These are phyloP conservation scores for Vidua macroura DNA, from an alignment of 2,113 vertebrate genomes.

Conservation along the genomic window DNA sequence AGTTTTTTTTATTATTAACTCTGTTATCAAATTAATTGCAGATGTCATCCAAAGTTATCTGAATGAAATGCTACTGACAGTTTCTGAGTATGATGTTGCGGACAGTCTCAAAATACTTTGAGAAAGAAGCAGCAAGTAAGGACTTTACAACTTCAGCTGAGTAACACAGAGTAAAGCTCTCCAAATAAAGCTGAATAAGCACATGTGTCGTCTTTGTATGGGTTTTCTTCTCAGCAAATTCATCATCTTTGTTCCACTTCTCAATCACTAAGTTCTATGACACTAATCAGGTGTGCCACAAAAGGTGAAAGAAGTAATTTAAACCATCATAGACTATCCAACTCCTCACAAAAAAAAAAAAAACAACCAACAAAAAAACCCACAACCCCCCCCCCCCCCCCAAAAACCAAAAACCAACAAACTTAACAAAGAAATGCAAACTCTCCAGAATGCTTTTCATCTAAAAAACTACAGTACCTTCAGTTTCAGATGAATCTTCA, in stretches of 20 bases:
- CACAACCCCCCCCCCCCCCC: no score
- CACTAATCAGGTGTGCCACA: not conserved
- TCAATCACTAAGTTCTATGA: not conserved
- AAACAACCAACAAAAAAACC: no score
- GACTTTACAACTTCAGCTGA: not conserved
- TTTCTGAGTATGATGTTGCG: not conserved
- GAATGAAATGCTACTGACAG: not conserved
- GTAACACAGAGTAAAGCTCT: not conserved
- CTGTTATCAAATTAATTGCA: not conserved
- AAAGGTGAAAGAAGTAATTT: not conserved
- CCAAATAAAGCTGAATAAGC: not conserved
- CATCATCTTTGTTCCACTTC: not conserved
- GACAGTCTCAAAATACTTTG: not conserved
- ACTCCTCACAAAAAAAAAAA: not conserved
- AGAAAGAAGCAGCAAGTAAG: not conserved
- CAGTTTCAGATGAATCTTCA: constrained; percentile 74
- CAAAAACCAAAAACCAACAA: not conserved
- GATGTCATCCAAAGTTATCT: not conserved
- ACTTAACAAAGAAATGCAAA: not conserved
- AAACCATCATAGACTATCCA: not conserved
- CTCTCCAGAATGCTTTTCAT: not conserved
- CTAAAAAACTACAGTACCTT: constrained; percentile 76
- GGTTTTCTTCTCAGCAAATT: not conserved
- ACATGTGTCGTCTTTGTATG: not conserved
- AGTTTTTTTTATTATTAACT: not conserved